Evolutionary conservation across 64 coral and sea anemone genomes (phyloP), one percentile per base, ranked within the genome.

Genomic region (Pocillopora damicornis): DNA sequence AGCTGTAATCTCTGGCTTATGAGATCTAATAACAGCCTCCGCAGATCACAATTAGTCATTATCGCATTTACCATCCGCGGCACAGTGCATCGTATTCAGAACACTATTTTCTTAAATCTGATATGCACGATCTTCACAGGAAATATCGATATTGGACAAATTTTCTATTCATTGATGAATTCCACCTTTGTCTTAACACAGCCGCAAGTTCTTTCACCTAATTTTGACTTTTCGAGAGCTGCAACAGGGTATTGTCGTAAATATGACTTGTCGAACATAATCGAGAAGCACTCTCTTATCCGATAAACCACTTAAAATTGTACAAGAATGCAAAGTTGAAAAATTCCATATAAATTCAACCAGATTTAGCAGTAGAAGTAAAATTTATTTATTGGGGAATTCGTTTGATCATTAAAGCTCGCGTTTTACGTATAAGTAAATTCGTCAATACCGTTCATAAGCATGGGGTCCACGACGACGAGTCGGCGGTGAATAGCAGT

Each of bases 321-420:
- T 71, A 23, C 17, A 68, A 71, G 25, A 11, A 6, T 71, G 20
- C 25, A 71, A 71, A 23, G 25, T 71, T 4, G 67, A 10, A n/a
- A 71, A 71, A 71, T 30, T 25, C 67, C 22, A 23, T 30, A 20
- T 22, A 79, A 5, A 5, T 30, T n/a, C 13, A 61, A 60, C 10
- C 34, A 56, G 22, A 56, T 11, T 56, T 45, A 57, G 75, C 37
- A 6, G 75, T 77, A 77, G 37, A 77, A 36, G 11, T 77, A n/a
- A 57, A 77, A 71, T 77, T 60, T 79, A 79, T 79, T 79, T 79
- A 79, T 79, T 79, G 51, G 77, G 76, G 18, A 79, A 79, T 61
- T 20, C 15, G 4, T 56, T 77, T 36, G 73, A 18, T 56, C 16
- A 18, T 45, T 30, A 18, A 15, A 79, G 42, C 9, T 18, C 18